Evolutionary conservation across 2,797 vertebrate species (phyloP).

Genomic region (Tapirus indicus): DNA sequence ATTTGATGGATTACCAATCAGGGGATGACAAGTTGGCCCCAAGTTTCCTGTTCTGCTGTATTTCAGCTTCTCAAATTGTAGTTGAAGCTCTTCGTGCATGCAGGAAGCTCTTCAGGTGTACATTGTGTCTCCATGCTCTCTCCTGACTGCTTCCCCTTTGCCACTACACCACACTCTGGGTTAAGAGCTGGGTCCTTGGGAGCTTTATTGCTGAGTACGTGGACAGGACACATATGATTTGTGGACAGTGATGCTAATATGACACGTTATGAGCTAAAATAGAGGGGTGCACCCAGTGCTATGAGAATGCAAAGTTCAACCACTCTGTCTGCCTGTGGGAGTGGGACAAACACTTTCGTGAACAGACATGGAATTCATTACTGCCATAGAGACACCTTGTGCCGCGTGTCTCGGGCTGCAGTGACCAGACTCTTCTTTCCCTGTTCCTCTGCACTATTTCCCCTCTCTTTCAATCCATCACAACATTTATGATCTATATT

Average conservation of each 20-base stretch:
- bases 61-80: not conserved
- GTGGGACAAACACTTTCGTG: too few relatives aligned
- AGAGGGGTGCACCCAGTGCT: fast-evolving
- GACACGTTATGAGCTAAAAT: not conserved
- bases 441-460: fast-evolving
- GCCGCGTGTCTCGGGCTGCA: not conserved
- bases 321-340: not conserved
- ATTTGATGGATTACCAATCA: not conserved
- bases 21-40: not conserved
- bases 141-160: not conserved
- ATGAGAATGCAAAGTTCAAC: not conserved
- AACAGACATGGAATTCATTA: not conserved
- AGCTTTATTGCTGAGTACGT: not conserved
- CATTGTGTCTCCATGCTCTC: fast-evolving
- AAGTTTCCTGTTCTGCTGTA: not conserved
- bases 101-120: not conserved
- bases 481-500: not conserved
- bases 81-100: not conserved
- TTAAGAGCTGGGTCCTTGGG: too few relatives aligned
- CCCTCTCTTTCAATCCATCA: not conserved
- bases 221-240: not conserved
- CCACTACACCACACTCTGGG: not conserved
- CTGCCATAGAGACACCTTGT: fast-evolving
- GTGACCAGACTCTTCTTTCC: not conserved
- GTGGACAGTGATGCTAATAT: not conserved